Percentiles rank a stretch among this genome's conserved stretches.
These are phyloP conservation scores for Colinus virginianus DNA, from an alignment of 2,113 vertebrate genomes.

Conservation along the genomic window DNA sequence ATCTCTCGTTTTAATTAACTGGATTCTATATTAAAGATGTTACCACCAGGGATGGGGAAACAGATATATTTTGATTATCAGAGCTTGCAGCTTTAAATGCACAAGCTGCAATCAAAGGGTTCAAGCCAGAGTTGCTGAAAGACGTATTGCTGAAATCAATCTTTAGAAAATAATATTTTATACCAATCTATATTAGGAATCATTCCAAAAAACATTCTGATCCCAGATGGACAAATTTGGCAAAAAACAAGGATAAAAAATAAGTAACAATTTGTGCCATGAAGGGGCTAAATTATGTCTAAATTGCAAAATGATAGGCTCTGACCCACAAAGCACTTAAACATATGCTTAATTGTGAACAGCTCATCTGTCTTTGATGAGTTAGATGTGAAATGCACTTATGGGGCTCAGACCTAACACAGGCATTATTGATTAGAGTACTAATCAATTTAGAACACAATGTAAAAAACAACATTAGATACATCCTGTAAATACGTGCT, in stretches of 20 bases:
- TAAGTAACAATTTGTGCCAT: neutral
- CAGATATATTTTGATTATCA: neutral
- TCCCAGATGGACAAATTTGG: conserved; percentile 11
- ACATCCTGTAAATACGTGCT: neutral
- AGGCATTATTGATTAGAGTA: neutral
- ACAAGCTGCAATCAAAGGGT: neutral
- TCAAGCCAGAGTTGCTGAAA: neutral
- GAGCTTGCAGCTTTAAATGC: neutral
- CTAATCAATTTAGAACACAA: conserved; percentile 19
- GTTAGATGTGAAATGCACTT: conserved; percentile 5
- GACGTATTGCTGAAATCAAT: neutral
- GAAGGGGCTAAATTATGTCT: neutral
- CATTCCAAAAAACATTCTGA: neutral
- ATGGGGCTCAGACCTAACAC: neutral
- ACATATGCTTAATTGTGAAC: conserved; percentile 1
- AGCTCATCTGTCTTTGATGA: neutral
- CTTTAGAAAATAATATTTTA: neutral
- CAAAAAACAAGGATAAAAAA: neutral
- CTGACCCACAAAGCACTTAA: neutral
- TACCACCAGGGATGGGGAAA: neutral
- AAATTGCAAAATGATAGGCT: neutral
- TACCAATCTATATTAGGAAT: neutral
- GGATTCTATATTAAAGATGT: neutral
- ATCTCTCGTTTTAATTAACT: neutral
- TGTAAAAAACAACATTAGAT: neutral